These are phyloP conservation scores for Crocodylus rhombifer DNA, from an alignment of 2,797 vertebrate genomes.

Conservation along the genomic window DNA sequence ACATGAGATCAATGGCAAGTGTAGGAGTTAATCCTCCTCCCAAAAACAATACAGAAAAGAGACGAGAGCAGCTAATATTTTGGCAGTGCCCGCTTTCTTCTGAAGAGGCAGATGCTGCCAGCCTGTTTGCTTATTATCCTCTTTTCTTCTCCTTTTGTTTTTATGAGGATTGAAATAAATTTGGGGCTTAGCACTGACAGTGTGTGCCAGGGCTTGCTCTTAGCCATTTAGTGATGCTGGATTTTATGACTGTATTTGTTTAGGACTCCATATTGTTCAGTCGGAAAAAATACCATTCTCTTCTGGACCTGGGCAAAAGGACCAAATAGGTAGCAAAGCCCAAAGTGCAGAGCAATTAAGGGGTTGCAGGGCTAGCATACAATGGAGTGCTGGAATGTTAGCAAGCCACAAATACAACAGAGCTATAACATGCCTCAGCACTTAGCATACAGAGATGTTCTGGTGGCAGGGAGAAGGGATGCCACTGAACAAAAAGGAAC, in stretches of 20 bases:
- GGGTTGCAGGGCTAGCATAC: background rate
- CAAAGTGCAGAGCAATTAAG: background rate
- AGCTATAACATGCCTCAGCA: fast-evolving
- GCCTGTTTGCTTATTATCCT: conserved; percentile 29
- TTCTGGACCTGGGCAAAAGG: background rate
- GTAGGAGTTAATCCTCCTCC: conserved; percentile 10
- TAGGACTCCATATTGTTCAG: background rate
- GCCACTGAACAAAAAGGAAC: background rate
- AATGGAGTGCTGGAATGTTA: fast-evolving
- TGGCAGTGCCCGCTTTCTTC: conserved; percentile 37
- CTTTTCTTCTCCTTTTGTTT: conserved; percentile 27
- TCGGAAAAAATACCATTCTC: background rate
- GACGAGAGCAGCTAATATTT: conserved; percentile 45
- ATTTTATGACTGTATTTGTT: background rate
- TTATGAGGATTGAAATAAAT: conserved; percentile 15
- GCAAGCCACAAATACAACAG: fast-evolving
- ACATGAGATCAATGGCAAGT: conserved; percentile 15
- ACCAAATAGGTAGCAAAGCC: background rate
- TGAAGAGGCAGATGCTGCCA: conserved; percentile 40
- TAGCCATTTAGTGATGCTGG: background rate
- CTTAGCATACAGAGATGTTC: fast-evolving
- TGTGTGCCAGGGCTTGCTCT: background rate
- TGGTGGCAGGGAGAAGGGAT: background rate
- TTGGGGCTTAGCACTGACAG: background rate
- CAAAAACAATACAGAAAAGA: conserved; percentile 33